phyloP scores from a whole-genome alignment of 2,888 invertebrate genomes.

The Cryptocephalus moraei region DNA sequence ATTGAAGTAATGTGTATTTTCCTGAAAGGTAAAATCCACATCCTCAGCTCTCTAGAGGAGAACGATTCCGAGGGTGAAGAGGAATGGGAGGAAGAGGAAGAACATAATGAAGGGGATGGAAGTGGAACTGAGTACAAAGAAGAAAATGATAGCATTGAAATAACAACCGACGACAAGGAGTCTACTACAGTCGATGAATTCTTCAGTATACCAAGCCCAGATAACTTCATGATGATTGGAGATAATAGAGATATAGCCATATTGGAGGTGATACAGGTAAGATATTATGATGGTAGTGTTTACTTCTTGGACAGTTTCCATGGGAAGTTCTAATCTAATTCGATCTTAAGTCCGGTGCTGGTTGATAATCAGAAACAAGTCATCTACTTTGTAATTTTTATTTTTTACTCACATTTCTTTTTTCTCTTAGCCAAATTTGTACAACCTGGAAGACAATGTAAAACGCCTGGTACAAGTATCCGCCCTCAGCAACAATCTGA shows the following conservation, averaged over 20 bases:
- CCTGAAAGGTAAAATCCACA: conserved; percentile 36
- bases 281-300: too few relatives aligned
- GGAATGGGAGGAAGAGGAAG: conserved; percentile 19
- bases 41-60: conserved; percentile 52
- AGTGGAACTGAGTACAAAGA: conserved; percentile 24
- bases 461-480: conserved; percentile 44
- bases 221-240: conserved; percentile 41
- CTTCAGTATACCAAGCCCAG: conserved; percentile 37
- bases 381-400: not conserved
- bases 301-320: too few relatives aligned
- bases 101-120: conserved; percentile 18
- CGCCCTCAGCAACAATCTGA: conserved; percentile 45
- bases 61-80: conserved; percentile 41
- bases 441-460: conserved; percentile 33
- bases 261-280: conserved; percentile 31
- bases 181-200: conserved; percentile 37
- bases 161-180: conserved; percentile 3
- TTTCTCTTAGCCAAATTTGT: conserved; percentile 20
- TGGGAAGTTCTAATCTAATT: too few relatives aligned
- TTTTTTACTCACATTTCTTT: not conserved
- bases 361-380: too few relatives aligned
- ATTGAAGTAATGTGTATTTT: too few relatives aligned
- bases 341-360: too few relatives aligned
- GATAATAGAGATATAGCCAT: conserved; percentile 31
- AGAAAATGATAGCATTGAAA: conserved; percentile 2